A percentile compares a stretch with the other conserved stretches of the same genome.
Conservation (phyloP, 2,888 invertebrate species). For the Camponotus fellah region DNA sequence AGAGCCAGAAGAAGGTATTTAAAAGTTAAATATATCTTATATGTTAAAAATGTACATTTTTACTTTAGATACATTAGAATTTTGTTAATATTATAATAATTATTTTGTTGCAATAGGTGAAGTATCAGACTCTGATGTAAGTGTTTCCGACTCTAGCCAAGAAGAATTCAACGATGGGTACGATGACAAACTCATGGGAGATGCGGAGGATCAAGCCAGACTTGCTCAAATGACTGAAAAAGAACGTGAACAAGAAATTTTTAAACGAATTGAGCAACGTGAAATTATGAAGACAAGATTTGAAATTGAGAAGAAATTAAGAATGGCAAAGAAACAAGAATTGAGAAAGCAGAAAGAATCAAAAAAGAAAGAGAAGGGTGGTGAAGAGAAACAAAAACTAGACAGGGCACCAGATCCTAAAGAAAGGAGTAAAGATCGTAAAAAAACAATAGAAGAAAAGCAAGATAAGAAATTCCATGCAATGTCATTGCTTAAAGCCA, state of each 20-base stretch:
- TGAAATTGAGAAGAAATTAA: conserved; percentile 97
- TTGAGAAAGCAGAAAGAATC: conserved; percentile 88
- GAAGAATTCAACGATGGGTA: conserved; percentile 98
- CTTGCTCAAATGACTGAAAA: conserved; percentile 98
- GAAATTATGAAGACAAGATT: conserved; percentile 97
- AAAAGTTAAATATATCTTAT: conserved; percentile 12
- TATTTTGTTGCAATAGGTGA: conserved; percentile 88
- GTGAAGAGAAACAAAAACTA: conserved; percentile 87
- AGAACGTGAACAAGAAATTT: conserved; percentile 98
- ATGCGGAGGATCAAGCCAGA: conserved; percentile 96
- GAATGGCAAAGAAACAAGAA: conserved; percentile 93
- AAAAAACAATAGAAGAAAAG: conserved; percentile 96
- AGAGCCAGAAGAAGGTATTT: conserved; percentile 93
- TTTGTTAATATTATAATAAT: not conserved
- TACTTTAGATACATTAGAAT: not conserved
- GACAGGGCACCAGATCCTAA: conserved; percentile 89
- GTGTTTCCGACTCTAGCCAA: conserved; percentile 90
- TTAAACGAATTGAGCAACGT: conserved; percentile 97
- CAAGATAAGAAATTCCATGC: conserved; percentile 96
- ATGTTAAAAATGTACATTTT: not conserved
- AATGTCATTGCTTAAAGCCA: conserved; percentile 96
- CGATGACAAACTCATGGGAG: conserved; percentile 98
- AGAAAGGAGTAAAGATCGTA: conserved; percentile 93
- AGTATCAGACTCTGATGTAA: conserved; percentile 90
- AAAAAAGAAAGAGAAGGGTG: conserved; percentile 85